Conservation (phyloP, 2,888 invertebrate genomes). For the Masnerella sp. region DNA sequence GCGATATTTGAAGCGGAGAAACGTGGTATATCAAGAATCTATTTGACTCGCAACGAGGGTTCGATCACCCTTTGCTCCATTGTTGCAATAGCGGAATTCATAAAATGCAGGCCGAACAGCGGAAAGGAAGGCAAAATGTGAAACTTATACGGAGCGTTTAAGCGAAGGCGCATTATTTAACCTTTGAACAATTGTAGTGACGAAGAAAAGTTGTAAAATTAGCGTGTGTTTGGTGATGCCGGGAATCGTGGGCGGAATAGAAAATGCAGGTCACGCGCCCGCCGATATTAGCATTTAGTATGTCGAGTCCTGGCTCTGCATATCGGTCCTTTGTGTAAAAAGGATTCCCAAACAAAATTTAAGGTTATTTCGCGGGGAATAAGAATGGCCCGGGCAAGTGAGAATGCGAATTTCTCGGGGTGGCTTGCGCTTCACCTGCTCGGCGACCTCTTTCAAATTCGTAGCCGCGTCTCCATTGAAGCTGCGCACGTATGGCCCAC, state of each 20-base stretch:
- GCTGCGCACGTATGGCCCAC: conserved; percentile 47
- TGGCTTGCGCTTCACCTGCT: conserved; percentile 22
- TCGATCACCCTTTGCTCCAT: conserved; percentile 52
- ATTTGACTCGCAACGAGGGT: conserved; percentile 56
- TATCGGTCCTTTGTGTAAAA: conserved; percentile 77
- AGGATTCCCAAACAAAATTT: conserved; percentile 77
- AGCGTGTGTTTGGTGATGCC: neutral
- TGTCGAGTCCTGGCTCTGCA: conserved; percentile 73
- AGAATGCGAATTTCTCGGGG: conserved; percentile 57
- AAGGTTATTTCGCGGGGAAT: conserved; percentile 75
- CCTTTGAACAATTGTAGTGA: too few relatives aligned
- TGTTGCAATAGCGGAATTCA: conserved; percentile 56
- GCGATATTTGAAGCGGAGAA: conserved; percentile 49
- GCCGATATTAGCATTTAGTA: conserved; percentile 77
- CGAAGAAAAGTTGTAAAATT: neutral
- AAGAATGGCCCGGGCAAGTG: conserved; percentile 70
- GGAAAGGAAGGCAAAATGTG: conserved; percentile 34
- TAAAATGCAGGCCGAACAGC: conserved; percentile 44
- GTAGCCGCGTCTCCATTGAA: conserved; percentile 58
- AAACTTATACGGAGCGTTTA: too few relatives aligned
- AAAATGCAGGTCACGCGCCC: conserved; percentile 73
- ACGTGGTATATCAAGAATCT: conserved; percentile 61
- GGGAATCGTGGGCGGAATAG: conserved; percentile 54
- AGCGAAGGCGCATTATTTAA: too few relatives aligned
- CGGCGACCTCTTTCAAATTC: conserved; percentile 49